phyloP scores from a whole-genome alignment of 1,140 invertebrate genomes.

The Pygmarrhopalites habei region DNA sequence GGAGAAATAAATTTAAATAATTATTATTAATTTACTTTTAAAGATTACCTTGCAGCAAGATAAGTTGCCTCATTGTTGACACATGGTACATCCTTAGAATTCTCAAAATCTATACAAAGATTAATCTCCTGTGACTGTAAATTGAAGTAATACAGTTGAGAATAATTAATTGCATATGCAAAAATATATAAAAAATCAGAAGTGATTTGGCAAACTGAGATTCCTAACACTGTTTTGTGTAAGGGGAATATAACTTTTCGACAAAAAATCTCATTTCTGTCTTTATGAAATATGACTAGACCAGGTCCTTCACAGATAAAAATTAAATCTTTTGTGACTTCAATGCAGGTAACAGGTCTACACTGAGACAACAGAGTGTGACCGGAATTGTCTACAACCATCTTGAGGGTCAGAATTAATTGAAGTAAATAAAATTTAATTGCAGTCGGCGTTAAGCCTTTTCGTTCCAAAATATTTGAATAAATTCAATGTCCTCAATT shows the following conservation, averaged over 20 bases:
- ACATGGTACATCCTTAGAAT: neutral
- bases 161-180: neutral
- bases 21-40: neutral
- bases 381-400: too few relatives aligned
- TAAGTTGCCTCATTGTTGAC: neutral
- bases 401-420: too few relatives aligned
- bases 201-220: neutral
- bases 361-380: neutral
- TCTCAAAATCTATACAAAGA: neutral
- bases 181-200: neutral
- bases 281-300: neutral
- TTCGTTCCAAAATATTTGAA: too few relatives aligned
- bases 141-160: neutral
- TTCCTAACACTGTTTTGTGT: neutral
- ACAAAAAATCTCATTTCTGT: neutral
- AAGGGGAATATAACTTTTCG: neutral
- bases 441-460: too few relatives aligned
- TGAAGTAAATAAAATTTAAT: too few relatives aligned
- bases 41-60: neutral
- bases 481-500: too few relatives aligned
- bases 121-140: neutral
- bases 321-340: neutral
- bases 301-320: neutral
- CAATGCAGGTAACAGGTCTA: constrained; percentile 2
- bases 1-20: neutral